Base-by-base conservation (phyloP, 1,140 invertebrate species). In the Tetragnatha versicolor region DNA sequence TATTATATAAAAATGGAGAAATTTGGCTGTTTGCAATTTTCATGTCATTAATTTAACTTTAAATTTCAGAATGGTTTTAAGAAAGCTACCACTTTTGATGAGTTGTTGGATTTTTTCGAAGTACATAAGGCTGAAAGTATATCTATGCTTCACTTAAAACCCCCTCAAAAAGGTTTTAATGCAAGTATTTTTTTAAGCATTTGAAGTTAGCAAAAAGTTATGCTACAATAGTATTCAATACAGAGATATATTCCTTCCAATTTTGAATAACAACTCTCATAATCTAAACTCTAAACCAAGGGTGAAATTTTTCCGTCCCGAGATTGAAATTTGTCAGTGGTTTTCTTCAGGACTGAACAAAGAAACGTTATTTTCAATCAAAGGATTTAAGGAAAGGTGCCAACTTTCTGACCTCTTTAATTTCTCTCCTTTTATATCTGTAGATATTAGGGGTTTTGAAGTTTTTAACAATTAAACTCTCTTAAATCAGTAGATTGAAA, bases 61-160 rank as follows among this genome's bases (percentile, higher is more conserved):
- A 22, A 39, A 33, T 77, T 65, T 5, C 27, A 77, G 73, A 98
- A 98, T 89, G 94, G 94, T 49, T 98, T 98, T 83, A 91, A 93
- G 2, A 85, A 89, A 63, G 90, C 92, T 25, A 79, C 82, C 0
- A 88, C 87, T 9, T 88, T 98, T 14, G 90, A 93, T 83, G 88
- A 91, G 0, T 84, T 97, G 2, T 87, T 94, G 47, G 88, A 90
- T 85, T 92, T 96, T 81, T 89, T 89, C 69, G 84, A 88, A 33
- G 91, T 88, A 86, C 91, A 92, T 12, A 88, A 90, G 58, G 88
- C 93, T 45, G 93, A 95, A 55, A 93, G 92, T 84, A 87, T 97
- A 45, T 86, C 90, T 72, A 90, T 91, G 86, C 87, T 87, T 53
- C 22, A 9, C 17, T 42, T 42, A 9, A 42, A 42, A 42, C 17